Evolutionary conservation across 2,113 vertebrate genomes (phyloP).

Genomic region (Brachyistius frenatus): DNA sequence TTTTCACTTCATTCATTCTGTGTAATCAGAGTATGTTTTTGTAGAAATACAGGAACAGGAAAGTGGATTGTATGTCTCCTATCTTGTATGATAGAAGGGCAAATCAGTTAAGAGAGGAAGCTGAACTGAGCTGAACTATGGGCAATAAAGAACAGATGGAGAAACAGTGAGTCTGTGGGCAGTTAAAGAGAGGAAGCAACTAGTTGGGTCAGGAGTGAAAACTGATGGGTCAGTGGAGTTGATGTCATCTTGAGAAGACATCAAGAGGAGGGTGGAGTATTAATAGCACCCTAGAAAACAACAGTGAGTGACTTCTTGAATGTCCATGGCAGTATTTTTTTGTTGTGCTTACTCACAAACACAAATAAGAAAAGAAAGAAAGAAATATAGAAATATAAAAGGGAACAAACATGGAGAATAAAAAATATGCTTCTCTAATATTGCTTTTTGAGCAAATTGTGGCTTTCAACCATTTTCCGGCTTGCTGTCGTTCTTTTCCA

Average conservation of each 20-base stretch:
- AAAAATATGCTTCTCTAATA: not conserved
- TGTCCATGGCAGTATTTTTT: not conserved
- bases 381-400: not conserved
- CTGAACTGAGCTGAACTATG: constrained; percentile 52
- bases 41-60: constrained; percentile 9
- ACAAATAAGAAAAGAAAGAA: constrained; percentile 10
- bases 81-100: constrained; percentile 36
- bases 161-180: constrained; percentile 64
- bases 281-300: constrained; percentile 50
- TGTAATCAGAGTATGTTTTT: constrained; percentile 33
- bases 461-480: constrained; percentile 28
- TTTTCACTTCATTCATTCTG: constrained; percentile 10
- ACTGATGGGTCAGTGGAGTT: constrained; percentile 61
- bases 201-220: constrained; percentile 59
- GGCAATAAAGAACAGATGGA: constrained; percentile 69
- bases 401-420: not conserved
- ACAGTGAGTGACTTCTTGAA: not conserved
- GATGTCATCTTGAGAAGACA: constrained; percentile 76
- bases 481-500: constrained; percentile 51
- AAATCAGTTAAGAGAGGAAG: constrained; percentile 56
- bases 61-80: constrained; percentile 25
- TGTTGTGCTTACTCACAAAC: not conserved
- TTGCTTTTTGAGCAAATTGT: constrained; percentile 18
- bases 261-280: constrained; percentile 57
- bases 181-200: constrained; percentile 55